Percentiles rank a stretch among this genome's conserved stretches.
phyloP scores from a whole-genome alignment of 1,140 invertebrate species.

The Ips typographus region DNA sequence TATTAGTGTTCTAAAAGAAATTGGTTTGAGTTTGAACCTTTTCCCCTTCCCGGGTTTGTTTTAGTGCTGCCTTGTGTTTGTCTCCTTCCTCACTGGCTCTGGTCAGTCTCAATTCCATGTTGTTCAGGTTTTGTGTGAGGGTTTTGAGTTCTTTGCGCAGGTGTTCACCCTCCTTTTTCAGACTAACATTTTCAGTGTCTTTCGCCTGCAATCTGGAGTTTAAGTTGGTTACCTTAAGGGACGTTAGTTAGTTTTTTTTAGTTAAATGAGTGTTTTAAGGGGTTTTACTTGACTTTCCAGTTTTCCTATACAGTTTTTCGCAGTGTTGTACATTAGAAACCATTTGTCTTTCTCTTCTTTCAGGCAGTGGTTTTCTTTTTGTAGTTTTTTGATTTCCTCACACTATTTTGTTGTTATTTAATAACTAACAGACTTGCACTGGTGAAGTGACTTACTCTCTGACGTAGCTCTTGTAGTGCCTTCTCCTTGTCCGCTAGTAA shows the following conservation, averaged over 20 bases:
- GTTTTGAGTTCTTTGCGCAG: constrained; percentile 55
- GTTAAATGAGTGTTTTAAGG: not conserved
- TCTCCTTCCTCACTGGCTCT: constrained; percentile 55
- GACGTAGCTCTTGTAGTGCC: constrained; percentile 39
- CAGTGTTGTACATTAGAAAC: constrained; percentile 45
- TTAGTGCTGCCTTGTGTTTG: constrained; percentile 51
- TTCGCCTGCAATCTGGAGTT: constrained; percentile 50
- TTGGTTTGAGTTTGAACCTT: constrained; percentile 48
- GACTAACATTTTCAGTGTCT: constrained; percentile 50
- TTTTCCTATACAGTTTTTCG: constrained; percentile 48
- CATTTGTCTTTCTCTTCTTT: constrained; percentile 53
- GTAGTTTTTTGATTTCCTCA: constrained; percentile 51
- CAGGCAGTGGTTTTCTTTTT: constrained; percentile 51
- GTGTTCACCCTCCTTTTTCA: constrained; percentile 56
- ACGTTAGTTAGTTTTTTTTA: too few relatives aligned
- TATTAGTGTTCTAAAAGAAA: constrained; percentile 5
- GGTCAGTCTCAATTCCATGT: constrained; percentile 53
- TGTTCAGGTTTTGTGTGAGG: constrained; percentile 47
- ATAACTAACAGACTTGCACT: constrained; percentile 42
- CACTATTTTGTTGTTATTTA: constrained; percentile 50
- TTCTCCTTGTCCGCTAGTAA: constrained; percentile 51
- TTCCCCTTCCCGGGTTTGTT: constrained; percentile 54
- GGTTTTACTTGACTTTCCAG: constrained; percentile 52
- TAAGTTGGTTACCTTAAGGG: constrained; percentile 35
- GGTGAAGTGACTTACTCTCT: constrained; percentile 2